phyloP scores from a whole-genome alignment of 2,113 vertebrate genomes.

The Panurus biarmicus region DNA sequence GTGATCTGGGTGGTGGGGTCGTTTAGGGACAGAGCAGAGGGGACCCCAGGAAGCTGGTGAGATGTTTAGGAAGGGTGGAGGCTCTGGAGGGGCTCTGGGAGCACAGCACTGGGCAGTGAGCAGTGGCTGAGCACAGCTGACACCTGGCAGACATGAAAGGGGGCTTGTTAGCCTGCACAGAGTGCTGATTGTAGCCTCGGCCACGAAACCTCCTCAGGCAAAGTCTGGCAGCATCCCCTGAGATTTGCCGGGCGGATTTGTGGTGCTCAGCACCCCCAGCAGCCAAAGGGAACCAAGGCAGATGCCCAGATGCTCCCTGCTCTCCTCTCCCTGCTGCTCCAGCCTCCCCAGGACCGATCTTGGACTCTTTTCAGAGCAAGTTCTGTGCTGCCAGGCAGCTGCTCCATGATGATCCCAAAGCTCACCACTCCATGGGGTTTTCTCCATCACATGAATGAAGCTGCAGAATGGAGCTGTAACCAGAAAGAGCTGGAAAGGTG shows the following conservation, averaged over 20 bases:
- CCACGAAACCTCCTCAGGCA: neutral
- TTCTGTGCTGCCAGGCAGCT: neutral
- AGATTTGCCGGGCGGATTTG: neutral
- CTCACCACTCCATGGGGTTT: fast-evolving
- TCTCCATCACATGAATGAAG: neutral
- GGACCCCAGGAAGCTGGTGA: neutral
- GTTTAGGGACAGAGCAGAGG: neutral
- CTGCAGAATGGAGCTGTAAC: neutral
- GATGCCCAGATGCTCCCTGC: neutral
- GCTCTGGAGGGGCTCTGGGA: neutral
- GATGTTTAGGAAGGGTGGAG: neutral
- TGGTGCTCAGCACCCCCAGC: neutral
- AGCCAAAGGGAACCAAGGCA: neutral
- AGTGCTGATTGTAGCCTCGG: neutral
- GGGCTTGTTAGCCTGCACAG: neutral
- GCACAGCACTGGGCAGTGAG: neutral
- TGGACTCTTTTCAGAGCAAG: neutral
- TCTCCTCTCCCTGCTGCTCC: neutral
- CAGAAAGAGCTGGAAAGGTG: neutral
- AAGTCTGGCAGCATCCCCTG: neutral
- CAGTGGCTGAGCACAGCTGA: neutral
- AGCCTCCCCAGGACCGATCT: neutral
- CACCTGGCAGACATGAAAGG: slow-evolving; percentile 4
- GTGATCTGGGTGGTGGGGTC: neutral
- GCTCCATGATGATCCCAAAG: neutral